These are phyloP conservation scores for Eudasyphora cyanicolor DNA, from an alignment of 2,888 invertebrate genomes.

Conservation along the genomic window DNA sequence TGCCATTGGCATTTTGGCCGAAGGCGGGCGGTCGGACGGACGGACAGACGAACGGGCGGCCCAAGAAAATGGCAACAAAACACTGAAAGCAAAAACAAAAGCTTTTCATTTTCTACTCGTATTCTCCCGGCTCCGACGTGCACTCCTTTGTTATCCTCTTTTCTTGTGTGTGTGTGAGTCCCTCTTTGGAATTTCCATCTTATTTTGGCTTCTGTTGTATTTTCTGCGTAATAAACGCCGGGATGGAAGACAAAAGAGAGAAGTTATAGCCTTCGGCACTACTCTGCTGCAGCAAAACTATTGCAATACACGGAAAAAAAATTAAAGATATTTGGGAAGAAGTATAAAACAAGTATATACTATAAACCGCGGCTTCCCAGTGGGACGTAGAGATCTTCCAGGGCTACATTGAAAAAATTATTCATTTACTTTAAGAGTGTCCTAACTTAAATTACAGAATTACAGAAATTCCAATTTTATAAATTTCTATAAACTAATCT, in stretches of 20 bases:
- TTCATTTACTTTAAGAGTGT: too few relatives aligned
- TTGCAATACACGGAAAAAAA: conserved; percentile 37
- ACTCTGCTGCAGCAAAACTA: neutral
- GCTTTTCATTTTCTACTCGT: conserved; percentile 24
- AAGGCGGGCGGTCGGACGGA: conserved; percentile 26
- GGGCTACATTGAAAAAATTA: too few relatives aligned
- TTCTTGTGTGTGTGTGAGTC: conserved; percentile 10
- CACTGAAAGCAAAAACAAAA: conserved; percentile 12
- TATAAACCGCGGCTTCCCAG: too few relatives aligned
- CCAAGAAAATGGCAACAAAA: neutral
- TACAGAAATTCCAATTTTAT: too few relatives aligned
- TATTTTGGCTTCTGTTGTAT: conserved; percentile 35
- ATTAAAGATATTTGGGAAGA: too few relatives aligned
- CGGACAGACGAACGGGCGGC: neutral
- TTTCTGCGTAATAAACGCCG: too few relatives aligned
- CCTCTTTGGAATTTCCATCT: conserved; percentile 8
- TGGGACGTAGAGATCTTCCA: too few relatives aligned
- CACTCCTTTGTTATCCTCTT: neutral
- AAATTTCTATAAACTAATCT: too few relatives aligned
- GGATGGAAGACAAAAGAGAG: conserved; percentile 52
- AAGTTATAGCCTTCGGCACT: conserved; percentile 60
- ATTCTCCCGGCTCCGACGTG: conserved; percentile 24
- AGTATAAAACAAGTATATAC: too few relatives aligned
- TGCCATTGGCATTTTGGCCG: conserved; percentile 57
- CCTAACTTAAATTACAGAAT: too few relatives aligned